These are phyloP conservation scores for Oophaga sylvatica DNA, from an alignment of 2,797 vertebrate genomes.

Conservation along the genomic window DNA sequence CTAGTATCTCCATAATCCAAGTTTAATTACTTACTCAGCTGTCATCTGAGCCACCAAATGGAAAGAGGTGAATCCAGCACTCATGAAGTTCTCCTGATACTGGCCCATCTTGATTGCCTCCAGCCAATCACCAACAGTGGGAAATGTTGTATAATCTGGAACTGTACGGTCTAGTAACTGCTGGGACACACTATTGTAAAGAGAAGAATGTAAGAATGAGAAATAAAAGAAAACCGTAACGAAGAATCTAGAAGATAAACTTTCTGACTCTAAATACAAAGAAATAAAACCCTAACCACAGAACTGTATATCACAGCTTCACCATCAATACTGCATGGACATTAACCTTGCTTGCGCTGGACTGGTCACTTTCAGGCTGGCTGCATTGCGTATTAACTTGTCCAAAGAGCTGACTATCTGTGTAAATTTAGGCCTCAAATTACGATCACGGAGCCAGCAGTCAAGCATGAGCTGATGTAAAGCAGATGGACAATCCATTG, in stretches of 20 bases:
- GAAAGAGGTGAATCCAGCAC: constrained; percentile 95
- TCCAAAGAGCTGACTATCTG: constrained; percentile 97
- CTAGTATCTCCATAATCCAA: no score
- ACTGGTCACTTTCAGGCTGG: constrained; percentile 96
- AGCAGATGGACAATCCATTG: constrained; percentile 97
- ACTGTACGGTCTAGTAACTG: constrained; percentile 96
- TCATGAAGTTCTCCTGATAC: constrained; percentile 97
- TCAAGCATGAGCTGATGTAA: constrained; percentile 98
- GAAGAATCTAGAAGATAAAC: no score
- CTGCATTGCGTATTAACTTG: constrained; percentile 97
- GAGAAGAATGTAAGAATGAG: background rate
- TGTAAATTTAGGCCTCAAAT: constrained; percentile 95
- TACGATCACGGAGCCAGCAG: constrained; percentile 98
- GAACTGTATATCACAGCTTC: background rate
- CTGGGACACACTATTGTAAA: constrained; percentile 86
- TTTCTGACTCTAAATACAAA: background rate
- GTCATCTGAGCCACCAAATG: constrained; percentile 99
- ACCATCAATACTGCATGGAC: background rate
- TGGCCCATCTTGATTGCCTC: constrained; percentile 99
- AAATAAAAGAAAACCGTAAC: no score
- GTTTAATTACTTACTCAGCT: constrained; percentile 75
- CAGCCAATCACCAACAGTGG: constrained; percentile 98
- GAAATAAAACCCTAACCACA: background rate
- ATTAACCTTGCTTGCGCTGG: constrained; percentile 93
- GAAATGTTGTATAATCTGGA: constrained; percentile 98